Evolutionary conservation across 2,797 vertebrate genomes (phyloP).

Genomic region (Hippopotamyrus pictus): DNA sequence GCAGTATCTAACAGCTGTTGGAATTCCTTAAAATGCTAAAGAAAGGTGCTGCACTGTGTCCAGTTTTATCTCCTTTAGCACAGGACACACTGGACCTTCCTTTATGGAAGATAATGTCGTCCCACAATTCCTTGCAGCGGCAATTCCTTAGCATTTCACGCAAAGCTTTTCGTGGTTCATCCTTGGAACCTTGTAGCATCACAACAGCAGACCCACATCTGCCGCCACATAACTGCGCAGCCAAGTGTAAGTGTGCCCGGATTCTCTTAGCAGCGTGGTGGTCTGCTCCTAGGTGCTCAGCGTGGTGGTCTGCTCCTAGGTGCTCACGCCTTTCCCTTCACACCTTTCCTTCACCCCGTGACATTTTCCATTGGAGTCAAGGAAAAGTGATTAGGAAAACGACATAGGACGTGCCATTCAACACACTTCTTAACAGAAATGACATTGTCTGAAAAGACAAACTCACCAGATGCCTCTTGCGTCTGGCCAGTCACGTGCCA

Average conservation of each 20-base stretch:
- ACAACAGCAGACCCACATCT: neutral
- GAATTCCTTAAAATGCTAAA: neutral
- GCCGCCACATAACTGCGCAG: neutral
- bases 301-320: neutral
- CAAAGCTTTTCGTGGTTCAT: neutral
- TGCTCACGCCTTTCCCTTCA: neutral
- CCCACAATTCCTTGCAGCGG: neutral
- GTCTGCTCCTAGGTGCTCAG: neutral
- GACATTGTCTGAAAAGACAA: neutral
- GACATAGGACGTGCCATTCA: neutral
- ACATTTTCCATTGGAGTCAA: neutral
- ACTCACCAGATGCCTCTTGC: slow-evolving; percentile 74
- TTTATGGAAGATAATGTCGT: neutral
- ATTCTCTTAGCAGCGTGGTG: neutral
- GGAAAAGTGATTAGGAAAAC: neutral
- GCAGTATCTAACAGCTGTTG: neutral
- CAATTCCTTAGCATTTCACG: neutral
- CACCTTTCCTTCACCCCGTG: neutral
- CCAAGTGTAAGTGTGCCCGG: neutral
- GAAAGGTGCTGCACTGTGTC: neutral
- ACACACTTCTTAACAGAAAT: neutral
- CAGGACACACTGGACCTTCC: neutral
- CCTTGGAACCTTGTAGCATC: neutral
- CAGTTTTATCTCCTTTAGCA: neutral
- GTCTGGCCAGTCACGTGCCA: slow-evolving; percentile 80